phyloP scores from a whole-genome alignment of 2,888 invertebrate genomes.

The Ceramica pisi region DNA sequence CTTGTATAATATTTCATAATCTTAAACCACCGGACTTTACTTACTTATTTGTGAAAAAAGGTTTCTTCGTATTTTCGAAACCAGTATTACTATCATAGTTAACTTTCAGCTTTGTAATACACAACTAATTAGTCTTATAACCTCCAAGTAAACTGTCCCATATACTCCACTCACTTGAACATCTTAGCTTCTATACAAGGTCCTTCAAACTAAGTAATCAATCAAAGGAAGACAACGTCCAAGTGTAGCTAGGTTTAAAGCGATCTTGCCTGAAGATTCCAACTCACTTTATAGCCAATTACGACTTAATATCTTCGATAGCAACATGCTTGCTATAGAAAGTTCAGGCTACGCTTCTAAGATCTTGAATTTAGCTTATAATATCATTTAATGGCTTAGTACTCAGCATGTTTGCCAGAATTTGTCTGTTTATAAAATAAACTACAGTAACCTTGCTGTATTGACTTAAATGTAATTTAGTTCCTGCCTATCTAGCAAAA shows the following conservation, averaged over 20 bases:
- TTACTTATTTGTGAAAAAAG: not conserved
- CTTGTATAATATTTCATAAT: not conserved
- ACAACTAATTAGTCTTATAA: not conserved
- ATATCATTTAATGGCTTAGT: constrained; percentile 2
- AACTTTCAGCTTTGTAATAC: not conserved
- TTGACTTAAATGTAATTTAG: too few species aligned
- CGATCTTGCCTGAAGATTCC: constrained; percentile 23
- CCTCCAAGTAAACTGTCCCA: not conserved
- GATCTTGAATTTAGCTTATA: constrained; percentile 24
- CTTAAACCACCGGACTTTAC: not conserved
- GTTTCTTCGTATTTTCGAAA: not conserved
- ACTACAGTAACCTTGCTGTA: not conserved
- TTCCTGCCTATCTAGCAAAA: too few species aligned
- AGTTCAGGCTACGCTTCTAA: constrained; percentile 17
- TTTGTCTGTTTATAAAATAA: not conserved
- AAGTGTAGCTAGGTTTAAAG: constrained; percentile 15
- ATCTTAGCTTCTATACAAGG: constrained; percentile 10
- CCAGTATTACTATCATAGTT: not conserved
- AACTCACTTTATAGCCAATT: constrained; percentile 50
- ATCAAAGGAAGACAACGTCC: constrained; percentile 34
- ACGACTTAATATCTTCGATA: constrained; percentile 46
- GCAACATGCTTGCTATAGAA: not conserved
- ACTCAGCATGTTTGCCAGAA: not conserved
- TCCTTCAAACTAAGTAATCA: constrained; percentile 33
- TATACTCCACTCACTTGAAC: not conserved